phyloP scores from a whole-genome alignment of 2,797 vertebrate genomes.

The Poecilia picta region DNA sequence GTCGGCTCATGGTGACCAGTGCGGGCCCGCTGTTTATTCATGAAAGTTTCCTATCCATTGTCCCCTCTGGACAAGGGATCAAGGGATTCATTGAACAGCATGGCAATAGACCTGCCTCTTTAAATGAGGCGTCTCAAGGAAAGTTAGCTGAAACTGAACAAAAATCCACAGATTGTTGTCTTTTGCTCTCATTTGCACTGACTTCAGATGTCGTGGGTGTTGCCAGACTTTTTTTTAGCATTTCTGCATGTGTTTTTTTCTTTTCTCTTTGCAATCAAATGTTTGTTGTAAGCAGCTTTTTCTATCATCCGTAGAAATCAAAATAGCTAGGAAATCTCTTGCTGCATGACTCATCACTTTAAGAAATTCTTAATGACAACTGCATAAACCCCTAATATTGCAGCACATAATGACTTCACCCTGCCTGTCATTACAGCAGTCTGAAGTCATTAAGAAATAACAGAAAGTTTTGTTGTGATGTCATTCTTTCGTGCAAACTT shows the following conservation, averaged over 20 bases:
- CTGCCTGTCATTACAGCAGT: conserved; percentile 21
- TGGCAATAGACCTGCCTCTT: neutral
- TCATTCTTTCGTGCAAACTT: conserved; percentile 40
- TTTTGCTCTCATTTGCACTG: neutral
- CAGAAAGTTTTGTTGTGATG: conserved; percentile 43
- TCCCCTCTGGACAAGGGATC: neutral
- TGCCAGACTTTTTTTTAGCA: neutral
- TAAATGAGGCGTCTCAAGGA: neutral
- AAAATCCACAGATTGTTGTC: neutral
- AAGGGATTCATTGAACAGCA: conserved; percentile 16
- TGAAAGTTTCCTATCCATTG: conserved; percentile 34
- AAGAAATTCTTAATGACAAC: conserved; percentile 6
- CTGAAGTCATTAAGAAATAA: conserved; percentile 41
- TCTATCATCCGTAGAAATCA: conserved; percentile 7
- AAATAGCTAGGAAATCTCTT: neutral
- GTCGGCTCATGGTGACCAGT: conserved; percentile 38
- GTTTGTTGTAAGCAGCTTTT: neutral
- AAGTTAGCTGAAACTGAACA: neutral
- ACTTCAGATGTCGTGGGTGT: neutral
- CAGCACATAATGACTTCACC: conserved; percentile 17
- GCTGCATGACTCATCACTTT: neutral
- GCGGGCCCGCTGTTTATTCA: conserved; percentile 52
- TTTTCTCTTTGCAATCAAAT: neutral
- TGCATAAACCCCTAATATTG: conserved; percentile 9
- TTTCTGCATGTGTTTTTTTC: neutral